A percentile compares a stretch with the other conserved stretches of the same genome.
phyloP scores from a whole-genome alignment of 2,797 vertebrate genomes.

The Lagorchestes hirsutus region DNA sequence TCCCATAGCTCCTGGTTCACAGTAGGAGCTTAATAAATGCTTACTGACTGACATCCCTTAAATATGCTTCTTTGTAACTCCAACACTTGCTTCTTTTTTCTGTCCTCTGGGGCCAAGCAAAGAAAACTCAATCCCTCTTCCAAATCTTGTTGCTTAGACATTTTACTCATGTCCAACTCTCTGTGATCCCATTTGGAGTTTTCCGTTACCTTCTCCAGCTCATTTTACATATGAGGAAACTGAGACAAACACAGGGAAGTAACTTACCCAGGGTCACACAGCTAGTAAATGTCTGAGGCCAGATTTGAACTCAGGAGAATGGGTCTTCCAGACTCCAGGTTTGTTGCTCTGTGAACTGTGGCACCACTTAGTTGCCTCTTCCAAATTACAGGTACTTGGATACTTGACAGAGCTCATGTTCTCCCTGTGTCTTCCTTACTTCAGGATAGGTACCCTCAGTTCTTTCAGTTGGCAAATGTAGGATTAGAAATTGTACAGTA shows the following conservation, averaged over 20 bases:
- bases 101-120: background rate
- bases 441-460: background rate
- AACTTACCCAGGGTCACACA: background rate
- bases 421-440: background rate
- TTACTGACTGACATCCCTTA: background rate
- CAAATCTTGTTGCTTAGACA: background rate
- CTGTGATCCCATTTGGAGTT: too few relatives aligned
- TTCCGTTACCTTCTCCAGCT: background rate
- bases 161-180: too few relatives aligned
- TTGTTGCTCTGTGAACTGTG: background rate
- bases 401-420: background rate
- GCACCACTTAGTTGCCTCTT: background rate
- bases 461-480: background rate
- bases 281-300: background rate
- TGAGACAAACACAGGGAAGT: background rate
- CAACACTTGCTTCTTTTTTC: background rate
- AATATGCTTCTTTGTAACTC: background rate
- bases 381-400: background rate
- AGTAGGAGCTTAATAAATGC: background rate
- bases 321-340: background rate
- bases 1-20: background rate
- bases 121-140: background rate
- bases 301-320: background rate
- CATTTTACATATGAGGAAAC: background rate
- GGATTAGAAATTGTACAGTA: background rate